phyloP scores from a whole-genome alignment of 1,140 invertebrate species.

The Atta cephalotes region DNA sequence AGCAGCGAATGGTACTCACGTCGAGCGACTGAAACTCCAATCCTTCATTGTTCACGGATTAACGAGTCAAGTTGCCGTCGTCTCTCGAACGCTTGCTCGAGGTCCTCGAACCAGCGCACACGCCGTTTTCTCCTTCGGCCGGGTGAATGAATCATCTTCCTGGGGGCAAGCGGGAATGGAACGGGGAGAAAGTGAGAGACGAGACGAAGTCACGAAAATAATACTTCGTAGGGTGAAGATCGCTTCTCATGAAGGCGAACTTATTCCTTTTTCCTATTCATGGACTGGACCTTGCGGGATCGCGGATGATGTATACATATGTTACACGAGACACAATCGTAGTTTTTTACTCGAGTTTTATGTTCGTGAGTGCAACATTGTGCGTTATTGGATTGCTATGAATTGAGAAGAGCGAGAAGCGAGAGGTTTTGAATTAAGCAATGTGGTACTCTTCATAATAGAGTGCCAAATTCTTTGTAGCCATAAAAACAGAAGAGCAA shows the following conservation, averaged over 20 bases:
- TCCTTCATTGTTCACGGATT: slow-evolving; percentile 78
- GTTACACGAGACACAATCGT: slow-evolving; percentile 22
- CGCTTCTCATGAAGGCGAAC: slow-evolving; percentile 44
- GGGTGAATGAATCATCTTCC: slow-evolving; percentile 74
- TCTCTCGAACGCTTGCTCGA: slow-evolving; percentile 53
- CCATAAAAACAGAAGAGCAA: not conserved
- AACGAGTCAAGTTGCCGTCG: slow-evolving; percentile 73
- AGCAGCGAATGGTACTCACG: slow-evolving; percentile 69
- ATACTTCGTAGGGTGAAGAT: slow-evolving; percentile 70
- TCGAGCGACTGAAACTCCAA: slow-evolving; percentile 61
- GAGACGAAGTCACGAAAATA: slow-evolving; percentile 73
- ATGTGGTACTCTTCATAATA: not conserved
- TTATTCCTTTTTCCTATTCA: slow-evolving; percentile 65
- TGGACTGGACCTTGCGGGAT: slow-evolving; percentile 41
- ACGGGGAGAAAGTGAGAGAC: slow-evolving; percentile 30
- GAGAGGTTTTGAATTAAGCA: slow-evolving; percentile 12
- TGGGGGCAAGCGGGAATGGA: slow-evolving; percentile 17
- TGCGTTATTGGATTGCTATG: slow-evolving; percentile 29
- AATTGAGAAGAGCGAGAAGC: not conserved
- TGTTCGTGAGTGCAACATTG: slow-evolving; percentile 9
- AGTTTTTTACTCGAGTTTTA: slow-evolving; percentile 39
- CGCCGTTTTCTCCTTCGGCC: slow-evolving; percentile 53
- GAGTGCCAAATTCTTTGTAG: not conserved
- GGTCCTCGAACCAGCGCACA: slow-evolving; percentile 65
- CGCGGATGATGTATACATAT: slow-evolving; percentile 46